These are phyloP conservation scores for Upupa epops DNA, from an alignment of 2,113 vertebrate genomes.

Conservation along the genomic window DNA sequence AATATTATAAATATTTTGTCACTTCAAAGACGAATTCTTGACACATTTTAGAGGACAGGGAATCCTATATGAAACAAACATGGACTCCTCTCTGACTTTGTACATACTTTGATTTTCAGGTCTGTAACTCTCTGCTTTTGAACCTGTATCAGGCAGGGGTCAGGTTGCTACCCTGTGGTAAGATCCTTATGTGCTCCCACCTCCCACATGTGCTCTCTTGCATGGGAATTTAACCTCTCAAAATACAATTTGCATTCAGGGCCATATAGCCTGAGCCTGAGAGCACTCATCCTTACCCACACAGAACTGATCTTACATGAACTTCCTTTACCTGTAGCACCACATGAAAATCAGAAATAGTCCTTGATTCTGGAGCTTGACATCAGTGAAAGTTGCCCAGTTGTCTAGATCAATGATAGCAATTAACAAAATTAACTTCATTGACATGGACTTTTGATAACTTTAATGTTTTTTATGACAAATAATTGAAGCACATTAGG, in stretches of 20 bases:
- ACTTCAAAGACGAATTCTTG: background rate
- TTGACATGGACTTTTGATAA: background rate
- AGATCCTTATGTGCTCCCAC: background rate
- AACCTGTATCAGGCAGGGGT: background rate
- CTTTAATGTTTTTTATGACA: background rate
- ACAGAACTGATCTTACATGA: background rate
- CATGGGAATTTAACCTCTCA: background rate
- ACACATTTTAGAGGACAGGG: background rate
- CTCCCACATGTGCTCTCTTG: accelerated
- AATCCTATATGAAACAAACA: background rate
- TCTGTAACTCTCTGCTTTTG: background rate
- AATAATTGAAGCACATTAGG: background rate
- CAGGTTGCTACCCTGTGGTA: background rate
- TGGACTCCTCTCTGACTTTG: background rate
- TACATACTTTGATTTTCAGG: background rate
- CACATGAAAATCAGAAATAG: background rate
- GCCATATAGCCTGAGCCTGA: background rate
- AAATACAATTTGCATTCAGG: background rate
- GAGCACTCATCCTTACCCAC: background rate
- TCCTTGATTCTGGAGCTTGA: background rate
- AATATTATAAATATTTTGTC: background rate
- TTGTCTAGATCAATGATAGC: background rate
- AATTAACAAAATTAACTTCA: background rate
- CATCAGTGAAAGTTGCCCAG: background rate
- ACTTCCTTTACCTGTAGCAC: background rate